phyloP scores from a whole-genome alignment of 2,797 vertebrate species.

The Pterois miles region DNA sequence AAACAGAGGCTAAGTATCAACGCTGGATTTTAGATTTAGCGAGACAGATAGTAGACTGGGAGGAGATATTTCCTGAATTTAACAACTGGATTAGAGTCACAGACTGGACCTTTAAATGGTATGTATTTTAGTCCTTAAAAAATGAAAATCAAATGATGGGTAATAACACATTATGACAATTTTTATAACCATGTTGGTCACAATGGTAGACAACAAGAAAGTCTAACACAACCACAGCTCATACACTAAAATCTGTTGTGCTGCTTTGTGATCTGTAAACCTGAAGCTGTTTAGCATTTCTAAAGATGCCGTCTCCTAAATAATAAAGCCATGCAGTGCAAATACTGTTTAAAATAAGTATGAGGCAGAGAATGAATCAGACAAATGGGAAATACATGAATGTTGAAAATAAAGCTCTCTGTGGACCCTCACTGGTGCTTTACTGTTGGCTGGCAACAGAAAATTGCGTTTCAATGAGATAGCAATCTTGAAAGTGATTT shows the following conservation, averaged over 20 bases:
- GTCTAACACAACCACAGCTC: too few species aligned
- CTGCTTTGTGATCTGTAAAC: not conserved
- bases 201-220: too few species aligned
- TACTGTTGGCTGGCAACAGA: not conserved
- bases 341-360: not conserved
- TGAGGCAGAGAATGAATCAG: not conserved
- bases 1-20: not conserved
- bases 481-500: slow-evolving; percentile 34
- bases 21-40: not conserved
- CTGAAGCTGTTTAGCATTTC: not conserved
- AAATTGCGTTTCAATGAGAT: not conserved
- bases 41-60: too few species aligned
- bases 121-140: not conserved
- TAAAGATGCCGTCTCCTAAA: not conserved
- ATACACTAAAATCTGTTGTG: not conserved
- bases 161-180: not conserved
- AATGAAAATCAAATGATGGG: not conserved
- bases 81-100: not conserved
- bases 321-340: not conserved
- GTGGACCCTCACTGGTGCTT: not conserved
- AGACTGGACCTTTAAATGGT: not conserved
- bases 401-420: not conserved
- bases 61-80: too few species aligned
- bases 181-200: not conserved
- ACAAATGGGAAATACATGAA: not conserved